Base-by-base conservation (phyloP, 2,113 vertebrate genomes). In the Seriola rivoliana region DNA sequence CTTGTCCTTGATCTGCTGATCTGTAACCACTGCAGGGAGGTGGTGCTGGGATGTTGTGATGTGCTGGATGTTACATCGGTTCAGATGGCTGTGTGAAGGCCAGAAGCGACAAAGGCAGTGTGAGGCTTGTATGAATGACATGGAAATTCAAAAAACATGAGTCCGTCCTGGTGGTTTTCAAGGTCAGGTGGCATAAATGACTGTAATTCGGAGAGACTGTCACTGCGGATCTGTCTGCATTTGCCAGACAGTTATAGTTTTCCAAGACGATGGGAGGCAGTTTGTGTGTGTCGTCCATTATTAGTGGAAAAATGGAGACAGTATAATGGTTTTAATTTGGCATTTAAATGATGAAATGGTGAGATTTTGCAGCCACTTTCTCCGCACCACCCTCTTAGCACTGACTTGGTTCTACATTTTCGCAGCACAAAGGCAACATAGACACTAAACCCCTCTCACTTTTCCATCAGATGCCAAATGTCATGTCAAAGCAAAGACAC, bases 401-500 rank as follows among this genome's bases (percentile, higher is more conserved):
- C 64, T 29, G 71, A 68, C 46, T 80, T 46, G 14, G 23, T 38
- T 76, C 40, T 34, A 58, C 36, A 75, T 87, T 80, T 75, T 67
- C 23, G 23, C 42, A 70, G 16, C 79, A 64, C 29, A 67, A 80
- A 68, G 55, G 64, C 52, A 76, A 71, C 58, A 85, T 46, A 78
- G 54, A 62, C 67, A 57, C 44, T 67, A 64, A 52, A 50, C 12
- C 46, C 60, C 48, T 64, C 67, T 57, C 65, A 62, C 29, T 81
- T 76, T 83, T 76, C 50, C 38, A 21, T 68, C 29, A 82, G 48
- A 59, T 19, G 94, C 92, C 85, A 94, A 95, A 96, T 95, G 95
- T 95, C 95, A 96, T 96, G 55, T 96, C 75, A 88, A 95, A 94
- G 88, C 93, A 62, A 66, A 85, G 40, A 65, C 86, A 34, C 59